phyloP scores from a whole-genome alignment of 2,113 vertebrate species.

The Lycaon pictus region DNA sequence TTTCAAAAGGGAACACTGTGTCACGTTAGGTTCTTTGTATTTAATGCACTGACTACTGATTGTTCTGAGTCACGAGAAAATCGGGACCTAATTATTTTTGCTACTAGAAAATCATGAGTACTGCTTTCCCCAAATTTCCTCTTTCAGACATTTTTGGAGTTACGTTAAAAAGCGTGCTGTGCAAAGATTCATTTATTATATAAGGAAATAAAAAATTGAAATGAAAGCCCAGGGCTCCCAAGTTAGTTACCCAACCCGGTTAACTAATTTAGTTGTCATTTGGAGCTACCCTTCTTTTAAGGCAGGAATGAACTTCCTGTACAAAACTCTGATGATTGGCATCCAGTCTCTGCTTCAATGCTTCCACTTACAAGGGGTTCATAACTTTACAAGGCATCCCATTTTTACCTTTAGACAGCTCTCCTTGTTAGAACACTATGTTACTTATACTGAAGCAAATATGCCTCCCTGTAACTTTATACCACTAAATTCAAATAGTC shows the following conservation, averaged over 20 bases:
- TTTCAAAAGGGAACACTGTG: slow-evolving; percentile 51
- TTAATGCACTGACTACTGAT: slow-evolving; percentile 14
- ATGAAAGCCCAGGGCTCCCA: slow-evolving; percentile 9
- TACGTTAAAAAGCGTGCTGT: neutral
- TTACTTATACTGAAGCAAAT: slow-evolving; percentile 13
- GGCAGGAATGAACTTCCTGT: neutral
- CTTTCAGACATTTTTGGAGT: slow-evolving; percentile 14
- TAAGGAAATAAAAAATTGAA: slow-evolving; percentile 44
- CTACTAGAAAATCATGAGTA: slow-evolving; percentile 39
- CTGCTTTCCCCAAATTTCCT: neutral
- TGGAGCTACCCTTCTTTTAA: neutral
- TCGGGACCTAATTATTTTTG: slow-evolving; percentile 61
- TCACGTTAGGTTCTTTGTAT: slow-evolving; percentile 48
- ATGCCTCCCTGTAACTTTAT: neutral
- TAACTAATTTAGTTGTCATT: slow-evolving; percentile 8
- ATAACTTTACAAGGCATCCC: neutral
- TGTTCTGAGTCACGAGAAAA: slow-evolving; percentile 50
- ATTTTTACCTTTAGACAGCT: neutral
- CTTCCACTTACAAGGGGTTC: neutral
- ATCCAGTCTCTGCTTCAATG: slow-evolving; percentile 17
- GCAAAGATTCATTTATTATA: slow-evolving; percentile 36
- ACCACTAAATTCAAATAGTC: neutral
- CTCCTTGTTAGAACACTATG: neutral
- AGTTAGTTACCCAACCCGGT: neutral
- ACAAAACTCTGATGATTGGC: neutral